Evolutionary conservation across 2,797 vertebrate species (phyloP).

Genomic region (Spatula clypeata): DNA sequence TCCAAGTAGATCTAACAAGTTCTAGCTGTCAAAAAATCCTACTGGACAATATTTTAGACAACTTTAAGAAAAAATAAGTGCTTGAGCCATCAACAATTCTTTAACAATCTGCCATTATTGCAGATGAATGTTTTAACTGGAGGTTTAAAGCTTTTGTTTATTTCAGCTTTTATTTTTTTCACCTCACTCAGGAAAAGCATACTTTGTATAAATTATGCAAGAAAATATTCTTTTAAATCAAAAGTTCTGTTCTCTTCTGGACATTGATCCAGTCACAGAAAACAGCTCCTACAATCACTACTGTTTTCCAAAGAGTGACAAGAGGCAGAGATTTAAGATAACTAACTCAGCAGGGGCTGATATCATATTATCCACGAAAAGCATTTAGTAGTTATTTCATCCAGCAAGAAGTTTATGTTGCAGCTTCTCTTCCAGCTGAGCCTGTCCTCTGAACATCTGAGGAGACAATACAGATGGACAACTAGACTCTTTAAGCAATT

Average conservation of each 20-base stretch:
- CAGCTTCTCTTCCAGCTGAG: conserved; percentile 53
- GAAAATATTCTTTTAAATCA: not conserved
- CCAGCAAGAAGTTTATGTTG: conserved; percentile 27
- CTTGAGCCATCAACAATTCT: not conserved
- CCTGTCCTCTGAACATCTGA: not conserved
- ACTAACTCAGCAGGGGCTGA: not conserved
- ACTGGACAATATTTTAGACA: not conserved
- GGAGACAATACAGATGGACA: not conserved
- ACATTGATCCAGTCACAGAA: not conserved
- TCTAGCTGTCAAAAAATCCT: not conserved
- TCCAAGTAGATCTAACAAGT: not conserved
- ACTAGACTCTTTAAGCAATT: not conserved
- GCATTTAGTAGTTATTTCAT: conserved; percentile 54
- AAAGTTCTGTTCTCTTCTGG: not conserved
- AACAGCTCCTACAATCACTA: not conserved
- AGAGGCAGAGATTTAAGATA: conserved; percentile 30
- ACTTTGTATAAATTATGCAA: not conserved
- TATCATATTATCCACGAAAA: not conserved
- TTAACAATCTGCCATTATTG: not conserved
- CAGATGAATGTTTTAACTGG: not conserved
- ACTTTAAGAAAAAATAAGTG: not conserved
- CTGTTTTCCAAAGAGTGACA: not conserved
- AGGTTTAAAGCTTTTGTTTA: conserved; percentile 20
- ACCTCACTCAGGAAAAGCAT: not conserved
- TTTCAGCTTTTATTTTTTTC: not conserved